These are phyloP conservation scores for Protosalanx chinensis DNA, from an alignment of 2,797 vertebrate genomes.

Conservation along the genomic window DNA sequence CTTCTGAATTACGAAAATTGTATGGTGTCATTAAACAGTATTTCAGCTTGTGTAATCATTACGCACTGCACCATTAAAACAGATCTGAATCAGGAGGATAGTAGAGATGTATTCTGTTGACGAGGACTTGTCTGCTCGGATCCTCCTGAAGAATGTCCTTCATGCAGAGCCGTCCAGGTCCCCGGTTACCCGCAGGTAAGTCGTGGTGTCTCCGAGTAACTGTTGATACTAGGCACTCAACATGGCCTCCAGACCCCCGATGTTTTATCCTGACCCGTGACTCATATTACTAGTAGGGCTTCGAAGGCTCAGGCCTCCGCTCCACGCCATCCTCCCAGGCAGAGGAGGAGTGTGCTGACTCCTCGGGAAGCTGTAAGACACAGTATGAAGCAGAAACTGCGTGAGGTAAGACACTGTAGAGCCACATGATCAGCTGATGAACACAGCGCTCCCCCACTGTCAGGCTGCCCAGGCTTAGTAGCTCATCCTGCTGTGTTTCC, in stretches of 20 bases:
- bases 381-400: conserved; percentile 55
- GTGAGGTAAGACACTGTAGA: conserved; percentile 47
- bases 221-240: not conserved
- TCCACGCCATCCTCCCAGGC: conserved; percentile 35
- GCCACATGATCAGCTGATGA: not conserved
- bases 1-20: too few relatives aligned
- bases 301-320: not conserved
- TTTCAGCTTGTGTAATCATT: too few relatives aligned
- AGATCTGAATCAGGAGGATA: not conserved
- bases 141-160: conserved; percentile 59
- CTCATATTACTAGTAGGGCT: not conserved
- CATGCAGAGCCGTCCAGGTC: conserved; percentile 53
- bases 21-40: too few relatives aligned
- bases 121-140: conserved; percentile 63
- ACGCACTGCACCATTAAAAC: not conserved
- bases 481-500: not conserved
- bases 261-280: too few relatives aligned
- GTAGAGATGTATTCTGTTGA: conserved; percentile 56
- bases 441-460: not conserved
- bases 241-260: not conserved
- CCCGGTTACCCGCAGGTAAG: conserved; percentile 62
- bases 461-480: not conserved
- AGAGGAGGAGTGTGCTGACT: conserved; percentile 40
- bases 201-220: not conserved
- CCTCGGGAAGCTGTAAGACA: conserved; percentile 58